Base-by-base conservation (phyloP, 1,140 invertebrate species). In the Drosophila prosaltans region DNA sequence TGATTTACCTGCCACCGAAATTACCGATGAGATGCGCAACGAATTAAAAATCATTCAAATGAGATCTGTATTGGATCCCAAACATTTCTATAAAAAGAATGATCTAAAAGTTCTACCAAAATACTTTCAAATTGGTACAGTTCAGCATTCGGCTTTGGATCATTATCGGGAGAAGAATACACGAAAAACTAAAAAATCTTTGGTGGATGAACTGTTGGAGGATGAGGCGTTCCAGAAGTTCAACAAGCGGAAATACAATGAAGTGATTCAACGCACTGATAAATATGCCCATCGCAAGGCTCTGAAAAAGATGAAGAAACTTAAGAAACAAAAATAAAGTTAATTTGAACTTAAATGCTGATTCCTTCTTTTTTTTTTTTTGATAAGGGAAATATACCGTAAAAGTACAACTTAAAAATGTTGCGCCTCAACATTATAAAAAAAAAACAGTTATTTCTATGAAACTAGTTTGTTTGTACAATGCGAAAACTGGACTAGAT, bases 51-150 rank as follows among this genome's bases (percentile, higher is more conserved):
- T 98, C 3, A 91, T 99, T 1, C 95, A 97, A 93, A 98, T 99
- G 97, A 95, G 98, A 89, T 96, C 96, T n/a, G 96, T 95, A 4
- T 93, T 99, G 2, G 96, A 99, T 94, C 96, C 97, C 0, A 98
- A 98, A 92, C 95, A 95, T 63, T 99, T 99, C 89, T 99, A 98
- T 92, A 99, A 98, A 92, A 97, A 97, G 76, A 98, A 97, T 92
- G 97, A 98, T 91, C 94, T 96, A 41, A 96, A 97, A 93, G 95
- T 94, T 1, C 84, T 98, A 36, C 97, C 98, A 0, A 99, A 98
- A 93, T 98, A 97, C 91, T 99, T 99, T 91, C 96, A 98, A 94
- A 93, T 97, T 81, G 96, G 96, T 36, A 95, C 94, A 88, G 95
- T 97, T 30, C 89, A 96, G 84, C 95, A 96, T 92, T 95, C 95